A percentile compares a stretch with the other conserved stretches of the same genome.
These are phyloP conservation scores for Melipona quadrifasciata DNA, from an alignment of 1,140 invertebrate genomes.

Conservation along the genomic window DNA sequence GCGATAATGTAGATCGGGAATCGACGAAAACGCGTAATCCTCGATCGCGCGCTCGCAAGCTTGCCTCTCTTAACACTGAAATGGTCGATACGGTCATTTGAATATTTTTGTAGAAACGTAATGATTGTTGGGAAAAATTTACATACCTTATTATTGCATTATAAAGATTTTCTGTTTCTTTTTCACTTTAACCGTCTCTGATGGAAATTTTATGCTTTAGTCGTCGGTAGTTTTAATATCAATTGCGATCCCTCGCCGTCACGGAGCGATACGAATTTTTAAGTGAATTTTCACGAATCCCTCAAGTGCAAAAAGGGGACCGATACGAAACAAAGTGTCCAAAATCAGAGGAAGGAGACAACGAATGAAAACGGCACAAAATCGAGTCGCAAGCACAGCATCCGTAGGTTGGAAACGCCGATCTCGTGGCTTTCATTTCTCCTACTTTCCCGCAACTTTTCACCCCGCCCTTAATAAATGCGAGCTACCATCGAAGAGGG, in stretches of 20 bases:
- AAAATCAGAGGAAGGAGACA: not conserved
- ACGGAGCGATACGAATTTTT: not conserved
- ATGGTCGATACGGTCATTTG: no score
- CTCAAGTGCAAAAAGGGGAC: not conserved
- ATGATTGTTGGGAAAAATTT: no score
- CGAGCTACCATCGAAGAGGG: conserved; percentile 2
- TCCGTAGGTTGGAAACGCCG: not conserved
- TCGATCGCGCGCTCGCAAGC: not conserved
- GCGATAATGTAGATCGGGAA: conserved; percentile 25
- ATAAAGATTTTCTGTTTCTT: no score
- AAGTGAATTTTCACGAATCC: not conserved
- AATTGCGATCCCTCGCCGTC: not conserved
- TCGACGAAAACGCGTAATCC: not conserved
- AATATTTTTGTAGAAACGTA: no score
- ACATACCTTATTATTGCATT: no score
- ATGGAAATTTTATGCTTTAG: no score
- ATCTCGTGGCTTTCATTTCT: conserved; percentile 24
- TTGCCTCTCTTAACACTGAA: not conserved
- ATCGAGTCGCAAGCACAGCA: not conserved
- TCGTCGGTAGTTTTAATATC: no score
- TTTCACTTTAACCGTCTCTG: no score
- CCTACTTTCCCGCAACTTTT: conserved; percentile 36
- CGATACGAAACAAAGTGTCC: not conserved
- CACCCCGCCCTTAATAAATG: conserved; percentile 50
- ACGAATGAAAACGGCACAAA: not conserved